Evolutionary conservation across 1,140 invertebrate genomes (phyloP).

Genomic region (Rhizoglyphus robini): DNA sequence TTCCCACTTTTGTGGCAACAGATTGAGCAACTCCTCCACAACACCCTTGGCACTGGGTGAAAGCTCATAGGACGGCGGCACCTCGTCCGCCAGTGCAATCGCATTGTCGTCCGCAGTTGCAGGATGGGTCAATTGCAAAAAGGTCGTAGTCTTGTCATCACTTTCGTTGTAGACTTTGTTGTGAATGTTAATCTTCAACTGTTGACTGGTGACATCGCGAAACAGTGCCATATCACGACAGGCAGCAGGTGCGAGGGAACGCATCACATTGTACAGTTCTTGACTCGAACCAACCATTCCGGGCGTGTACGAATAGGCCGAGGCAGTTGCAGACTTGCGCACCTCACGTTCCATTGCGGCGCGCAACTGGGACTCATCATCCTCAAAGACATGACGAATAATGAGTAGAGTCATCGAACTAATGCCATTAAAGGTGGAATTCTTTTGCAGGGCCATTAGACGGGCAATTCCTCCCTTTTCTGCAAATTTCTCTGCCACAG

Average conservation of each 20-base stretch:
- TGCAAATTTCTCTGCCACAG: not conserved
- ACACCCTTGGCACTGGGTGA: too few species aligned
- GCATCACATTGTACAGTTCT: constrained; percentile 1
- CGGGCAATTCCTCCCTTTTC: not conserved
- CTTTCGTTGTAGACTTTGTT: too few species aligned
- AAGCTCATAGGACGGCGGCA: too few species aligned
- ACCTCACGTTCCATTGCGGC: not conserved
- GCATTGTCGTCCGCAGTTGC: too few species aligned
- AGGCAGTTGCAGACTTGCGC: not conserved
- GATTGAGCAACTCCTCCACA: too few species aligned
- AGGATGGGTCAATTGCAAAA: too few species aligned
- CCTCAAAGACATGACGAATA: constrained; percentile 4
- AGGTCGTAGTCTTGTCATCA: too few species aligned
- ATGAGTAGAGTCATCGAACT: not conserved
- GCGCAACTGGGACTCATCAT: not conserved
- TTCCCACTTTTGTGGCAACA: too few species aligned
- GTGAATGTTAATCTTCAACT: too few species aligned
- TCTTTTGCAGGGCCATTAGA: not conserved
- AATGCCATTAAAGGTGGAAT: not conserved
- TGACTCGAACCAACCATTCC: not conserved
- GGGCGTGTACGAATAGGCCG: not conserved
- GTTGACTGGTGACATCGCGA: too few species aligned
- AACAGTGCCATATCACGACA: not conserved
- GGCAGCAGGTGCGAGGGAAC: not conserved
- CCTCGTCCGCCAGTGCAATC: too few species aligned